Conservation (phyloP, 2,888 invertebrate genomes). For the Drosophila lacicola region DNA sequence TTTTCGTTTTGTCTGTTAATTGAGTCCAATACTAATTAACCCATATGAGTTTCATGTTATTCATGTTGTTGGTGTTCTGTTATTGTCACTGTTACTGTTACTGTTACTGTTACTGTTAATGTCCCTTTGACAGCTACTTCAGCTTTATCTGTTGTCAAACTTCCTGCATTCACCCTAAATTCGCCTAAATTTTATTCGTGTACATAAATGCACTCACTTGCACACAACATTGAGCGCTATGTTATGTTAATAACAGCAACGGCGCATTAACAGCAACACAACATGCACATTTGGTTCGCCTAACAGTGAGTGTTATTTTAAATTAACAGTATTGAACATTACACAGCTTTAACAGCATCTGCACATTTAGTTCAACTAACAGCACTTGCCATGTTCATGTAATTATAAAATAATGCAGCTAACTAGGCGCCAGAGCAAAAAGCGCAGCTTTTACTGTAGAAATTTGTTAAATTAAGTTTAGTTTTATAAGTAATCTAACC, state of each 20-base stretch:
- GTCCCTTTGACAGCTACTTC: conserved; percentile 15
- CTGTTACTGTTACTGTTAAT: conserved; percentile 14
- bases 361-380: conserved; percentile 31
- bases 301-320: not conserved
- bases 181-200: conserved; percentile 21
- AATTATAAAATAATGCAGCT: conserved; percentile 26
- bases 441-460: conserved; percentile 5
- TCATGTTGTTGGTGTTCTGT: conserved; percentile 35
- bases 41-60: conserved; percentile 16
- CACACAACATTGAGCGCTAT: conserved; percentile 10
- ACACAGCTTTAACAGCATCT: not conserved
- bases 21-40: conserved; percentile 21
- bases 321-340: not conserved
- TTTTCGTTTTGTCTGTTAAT: conserved; percentile 32
- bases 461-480: conserved; percentile 1
- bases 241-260: conserved; percentile 17
- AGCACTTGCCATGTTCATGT: conserved; percentile 26
- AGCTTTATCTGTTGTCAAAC: conserved; percentile 5
- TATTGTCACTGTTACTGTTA: conserved; percentile 22
- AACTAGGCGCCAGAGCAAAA: conserved; percentile 17
- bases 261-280: conserved; percentile 9
- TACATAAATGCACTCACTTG: conserved; percentile 2
- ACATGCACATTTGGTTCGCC: not conserved
- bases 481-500: conserved; percentile 14
- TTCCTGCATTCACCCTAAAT: conserved; percentile 3